These are phyloP conservation scores for Scopus umbretta DNA, from an alignment of 2,113 vertebrate genomes.

Conservation along the genomic window DNA sequence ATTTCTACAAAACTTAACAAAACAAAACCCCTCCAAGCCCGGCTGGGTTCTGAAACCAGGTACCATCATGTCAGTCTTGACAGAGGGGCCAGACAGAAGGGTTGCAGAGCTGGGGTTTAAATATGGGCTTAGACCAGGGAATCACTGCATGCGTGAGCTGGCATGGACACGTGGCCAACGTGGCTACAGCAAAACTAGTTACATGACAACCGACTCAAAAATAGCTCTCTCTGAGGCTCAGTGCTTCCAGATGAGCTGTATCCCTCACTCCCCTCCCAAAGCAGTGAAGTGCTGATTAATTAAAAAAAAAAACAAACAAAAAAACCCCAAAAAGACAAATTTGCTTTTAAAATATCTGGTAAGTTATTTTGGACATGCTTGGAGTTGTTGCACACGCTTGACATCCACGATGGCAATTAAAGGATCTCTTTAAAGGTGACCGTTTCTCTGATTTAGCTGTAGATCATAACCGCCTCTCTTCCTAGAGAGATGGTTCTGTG, in stretches of 20 bases:
- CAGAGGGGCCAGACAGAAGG: neutral
- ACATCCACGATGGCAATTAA: neutral
- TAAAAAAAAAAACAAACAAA: neutral
- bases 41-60: conserved; percentile 37
- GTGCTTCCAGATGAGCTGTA: neutral
- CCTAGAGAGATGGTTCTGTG: neutral
- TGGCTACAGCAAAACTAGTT: neutral
- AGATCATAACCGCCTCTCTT: neutral
- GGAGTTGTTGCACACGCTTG: neutral
- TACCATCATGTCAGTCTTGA: neutral
- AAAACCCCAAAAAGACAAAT: neutral
- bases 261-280: conserved; percentile 39
- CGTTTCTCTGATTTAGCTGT: conserved; percentile 8
- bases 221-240: neutral
- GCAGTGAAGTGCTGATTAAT: conserved; percentile 40
- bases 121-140: neutral
- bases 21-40: conserved; percentile 42
- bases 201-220: neutral
- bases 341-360: neutral
- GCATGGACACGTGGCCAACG: neutral
- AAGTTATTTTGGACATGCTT: neutral
- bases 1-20: conserved; percentile 63
- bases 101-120: conserved; percentile 14
- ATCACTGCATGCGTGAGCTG: neutral
- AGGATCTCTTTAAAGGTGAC: conserved; percentile 65